Percentiles rank a stretch among this genome's conserved stretches.
phyloP scores from a whole-genome alignment of 1,140 invertebrate species.

The Bombus balteatus region DNA sequence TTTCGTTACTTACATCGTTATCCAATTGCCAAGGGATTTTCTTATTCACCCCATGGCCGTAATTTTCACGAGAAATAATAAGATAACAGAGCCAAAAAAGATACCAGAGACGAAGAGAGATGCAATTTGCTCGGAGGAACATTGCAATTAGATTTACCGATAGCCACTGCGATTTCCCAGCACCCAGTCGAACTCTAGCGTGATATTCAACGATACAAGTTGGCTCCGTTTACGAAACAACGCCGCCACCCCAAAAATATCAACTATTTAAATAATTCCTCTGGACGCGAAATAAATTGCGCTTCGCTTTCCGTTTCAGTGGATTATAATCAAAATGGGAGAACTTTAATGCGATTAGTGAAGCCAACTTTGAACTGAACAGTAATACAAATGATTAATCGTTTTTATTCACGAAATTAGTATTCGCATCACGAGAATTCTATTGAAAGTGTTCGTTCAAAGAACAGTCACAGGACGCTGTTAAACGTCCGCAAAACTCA shows the following conservation, averaged over 20 bases:
- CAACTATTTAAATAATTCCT: not conserved
- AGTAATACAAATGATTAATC: not conserved
- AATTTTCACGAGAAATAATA: conserved; percentile 15
- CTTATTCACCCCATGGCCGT: conserved; percentile 2
- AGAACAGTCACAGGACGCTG: too few species aligned
- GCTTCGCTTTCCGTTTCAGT: not conserved
- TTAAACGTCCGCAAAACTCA: not conserved
- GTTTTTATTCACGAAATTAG: not conserved
- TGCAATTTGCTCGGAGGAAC: not conserved
- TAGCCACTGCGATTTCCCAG: not conserved
- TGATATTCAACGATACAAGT: not conserved
- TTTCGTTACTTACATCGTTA: conserved; percentile 12
- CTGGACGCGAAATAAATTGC: not conserved
- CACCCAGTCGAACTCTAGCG: not conserved
- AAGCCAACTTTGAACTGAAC: not conserved
- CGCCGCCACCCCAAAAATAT: not conserved
- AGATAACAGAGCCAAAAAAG: not conserved
- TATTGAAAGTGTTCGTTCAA: too few species aligned
- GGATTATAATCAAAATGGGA: not conserved
- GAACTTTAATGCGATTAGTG: not conserved
- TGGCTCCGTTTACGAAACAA: not conserved
- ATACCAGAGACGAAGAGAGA: not conserved
- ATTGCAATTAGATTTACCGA: conserved; percentile 20
- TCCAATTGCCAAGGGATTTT: not conserved
- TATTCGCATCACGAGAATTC: not conserved